Conservation (phyloP, 2,113 vertebrate genomes). For the Agapornis roseicollis region DNA sequence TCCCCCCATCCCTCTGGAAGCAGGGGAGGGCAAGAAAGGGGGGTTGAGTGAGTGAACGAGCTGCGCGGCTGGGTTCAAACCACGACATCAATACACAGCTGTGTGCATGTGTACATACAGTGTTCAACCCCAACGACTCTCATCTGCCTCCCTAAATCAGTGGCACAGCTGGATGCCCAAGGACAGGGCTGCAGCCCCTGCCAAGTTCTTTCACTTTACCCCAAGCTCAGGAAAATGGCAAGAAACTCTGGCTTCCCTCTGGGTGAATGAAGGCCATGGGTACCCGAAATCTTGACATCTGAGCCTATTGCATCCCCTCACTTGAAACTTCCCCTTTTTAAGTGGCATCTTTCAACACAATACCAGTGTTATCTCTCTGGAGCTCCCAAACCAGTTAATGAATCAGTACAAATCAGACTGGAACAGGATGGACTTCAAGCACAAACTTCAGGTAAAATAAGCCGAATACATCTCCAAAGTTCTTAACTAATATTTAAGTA, state of each 20-base stretch:
- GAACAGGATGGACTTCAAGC: neutral
- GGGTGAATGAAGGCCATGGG: neutral
- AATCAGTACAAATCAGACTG: neutral
- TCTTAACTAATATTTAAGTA: neutral
- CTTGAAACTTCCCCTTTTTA: neutral
- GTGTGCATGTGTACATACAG: neutral
- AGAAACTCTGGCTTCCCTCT: neutral
- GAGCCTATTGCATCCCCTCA: neutral
- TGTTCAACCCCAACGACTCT: neutral
- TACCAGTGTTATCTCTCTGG: neutral
- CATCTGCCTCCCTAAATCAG: neutral
- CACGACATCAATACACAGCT: neutral
- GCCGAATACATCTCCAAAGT: neutral
- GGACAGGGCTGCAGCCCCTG: neutral
- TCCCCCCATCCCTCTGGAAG: too few relatives aligned
- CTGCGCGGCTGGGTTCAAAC: too few relatives aligned
- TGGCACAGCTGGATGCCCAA: neutral
- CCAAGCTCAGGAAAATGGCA: neutral
- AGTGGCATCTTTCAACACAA: neutral
- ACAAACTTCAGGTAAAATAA: neutral
- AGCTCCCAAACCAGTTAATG: neutral
- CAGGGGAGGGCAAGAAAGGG: too few relatives aligned
- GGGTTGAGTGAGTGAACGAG: too few relatives aligned
- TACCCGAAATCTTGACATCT: neutral
- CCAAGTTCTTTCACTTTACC: accelerated